Percentiles rank a stretch among this genome's conserved stretches.
Conservation (phyloP, 2,888 invertebrate genomes). For the Drosophila buzzatii region DNA sequence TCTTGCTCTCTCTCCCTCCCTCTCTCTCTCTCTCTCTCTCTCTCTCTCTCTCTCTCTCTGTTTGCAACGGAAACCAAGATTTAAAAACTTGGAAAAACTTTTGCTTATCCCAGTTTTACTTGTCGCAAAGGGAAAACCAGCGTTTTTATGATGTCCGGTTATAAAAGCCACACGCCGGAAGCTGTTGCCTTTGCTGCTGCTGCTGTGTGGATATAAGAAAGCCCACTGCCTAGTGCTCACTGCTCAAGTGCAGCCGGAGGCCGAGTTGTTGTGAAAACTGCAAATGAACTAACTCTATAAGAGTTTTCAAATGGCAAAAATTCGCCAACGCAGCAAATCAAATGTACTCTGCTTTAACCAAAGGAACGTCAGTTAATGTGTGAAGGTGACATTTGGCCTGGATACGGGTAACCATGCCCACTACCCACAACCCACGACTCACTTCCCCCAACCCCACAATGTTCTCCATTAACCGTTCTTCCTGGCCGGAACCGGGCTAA, state of each 20-base stretch:
- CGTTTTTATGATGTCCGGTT: conserved; percentile 26
- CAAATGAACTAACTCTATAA: conserved; percentile 59
- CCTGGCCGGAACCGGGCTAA: conserved; percentile 8
- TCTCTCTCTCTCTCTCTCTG: background rate
- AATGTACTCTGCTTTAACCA: conserved; percentile 19
- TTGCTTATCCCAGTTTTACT: conserved; percentile 5
- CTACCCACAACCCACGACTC: background rate
- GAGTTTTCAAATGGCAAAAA: conserved; percentile 21
- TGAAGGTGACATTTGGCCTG: conserved; percentile 67
- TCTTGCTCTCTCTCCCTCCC: background rate
- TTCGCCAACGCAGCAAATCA: conserved; percentile 13
- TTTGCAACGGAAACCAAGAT: conserved; percentile 2
- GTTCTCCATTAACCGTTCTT: conserved; percentile 5
- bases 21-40: background rate
- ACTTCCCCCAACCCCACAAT: too few relatives aligned
- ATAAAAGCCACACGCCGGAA: conserved; percentile 9
- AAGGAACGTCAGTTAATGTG: conserved; percentile 30
- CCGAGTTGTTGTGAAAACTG: conserved; percentile 28
- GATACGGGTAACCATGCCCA: background rate
- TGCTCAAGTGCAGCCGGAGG: conserved; percentile 24
- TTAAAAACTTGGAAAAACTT: conserved; percentile 20
- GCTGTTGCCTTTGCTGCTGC: background rate
- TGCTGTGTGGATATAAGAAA: background rate
- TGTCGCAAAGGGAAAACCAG: conserved; percentile 1
- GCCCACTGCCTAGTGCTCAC: background rate